Base-by-base conservation (phyloP, 2,888 invertebrate genomes). In the Megamerina dolium region DNA sequence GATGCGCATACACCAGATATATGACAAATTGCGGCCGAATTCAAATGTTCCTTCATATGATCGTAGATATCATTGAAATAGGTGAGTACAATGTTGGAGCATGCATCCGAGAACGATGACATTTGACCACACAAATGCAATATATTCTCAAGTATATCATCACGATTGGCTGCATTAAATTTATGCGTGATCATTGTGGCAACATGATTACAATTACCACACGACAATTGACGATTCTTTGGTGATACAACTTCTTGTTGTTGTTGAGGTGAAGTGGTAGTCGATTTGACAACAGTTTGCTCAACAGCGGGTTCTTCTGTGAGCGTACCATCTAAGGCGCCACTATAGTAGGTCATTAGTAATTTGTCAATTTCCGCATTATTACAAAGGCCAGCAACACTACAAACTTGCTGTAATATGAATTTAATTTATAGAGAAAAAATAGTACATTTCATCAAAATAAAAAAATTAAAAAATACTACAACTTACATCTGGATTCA, bases 331-430 rank as follows among this genome's bases (percentile, higher is more conserved):
- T 63, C 59, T 3, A 64, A 37, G 1, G 55, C 54, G 3, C 41
- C 37, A 33, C 43, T 45, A 19, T 58, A 59, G 34, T 45, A 41
- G 29, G 60, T 73, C 48, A 74, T 75, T 54, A 80, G 65, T 52
- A 87, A 63, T 39, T 75, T 68, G 61, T 89, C 85, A 40, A 89
- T 82, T 45, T 73, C 74, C 5, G 74, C 80, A 59, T 79, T 90
- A 66, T 92, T 91, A 59, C 92, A 92, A 5, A 92, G 78, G 1
- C 91, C 91, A 39, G 91, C 88, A 10, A 90, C 87, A 0, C 87
- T 80, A 67, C 91, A 92, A 26, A 92, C 91, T 26, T 83, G 80
- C 70, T 70, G 40, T 20, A 52, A 54, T 21, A 31, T 19, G 12
- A n/a, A n/a, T n/a, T 31, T 10, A 10, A 31, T 13, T 13, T 14